Evolutionary conservation across 2,888 invertebrate genomes (phyloP), one percentile per base, ranked within the genome.

Genomic region (Helobdella robusta): DNA sequence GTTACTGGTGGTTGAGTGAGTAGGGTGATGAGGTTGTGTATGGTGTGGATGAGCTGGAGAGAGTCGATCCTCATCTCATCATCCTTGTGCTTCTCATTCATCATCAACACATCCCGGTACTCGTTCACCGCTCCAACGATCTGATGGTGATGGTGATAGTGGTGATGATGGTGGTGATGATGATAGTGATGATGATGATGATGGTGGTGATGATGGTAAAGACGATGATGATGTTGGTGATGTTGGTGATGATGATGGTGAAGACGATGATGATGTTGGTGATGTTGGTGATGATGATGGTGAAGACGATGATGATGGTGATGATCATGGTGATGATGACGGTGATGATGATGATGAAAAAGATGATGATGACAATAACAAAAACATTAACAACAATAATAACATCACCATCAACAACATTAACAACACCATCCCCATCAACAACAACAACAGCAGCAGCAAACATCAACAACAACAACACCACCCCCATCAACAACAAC

Each of bases 1-100:
- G n/a, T 11, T 73, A n/a, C n/a, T n/a, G n/a, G n/a, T n/a, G n/a
- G n/a, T n/a, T n/a, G 73, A 3, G 73, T 73, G 5, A 78, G 75
- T 2, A 70, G 60, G 5, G 63, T 59, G 52, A 77, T 70, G 32
- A 86, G 79, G 77, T 88, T 88, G 72, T 85, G 82, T 66, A 86
- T 77, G 0, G 86, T 83, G 75, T 88, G 88, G 30, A 88, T 84
- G 73, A 84, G 81, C 74, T 83, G 84, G 1, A 87, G 79, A 59
- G 84, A 84, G 75, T 88, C 88, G 23, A 86, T 84, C 58, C 82
- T 79, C 60, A 79, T 68, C 63, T 71, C 56, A 6, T 71, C 71
- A 54, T 73, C 73, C 66, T 76, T 74, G 68, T 76, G 72, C 80
- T 35, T 44, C 8, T 32, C 74, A 23, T 74, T 73, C 23, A 85